phyloP scores from a whole-genome alignment of 2,888 invertebrate species.

The Diploptera punctata region DNA sequence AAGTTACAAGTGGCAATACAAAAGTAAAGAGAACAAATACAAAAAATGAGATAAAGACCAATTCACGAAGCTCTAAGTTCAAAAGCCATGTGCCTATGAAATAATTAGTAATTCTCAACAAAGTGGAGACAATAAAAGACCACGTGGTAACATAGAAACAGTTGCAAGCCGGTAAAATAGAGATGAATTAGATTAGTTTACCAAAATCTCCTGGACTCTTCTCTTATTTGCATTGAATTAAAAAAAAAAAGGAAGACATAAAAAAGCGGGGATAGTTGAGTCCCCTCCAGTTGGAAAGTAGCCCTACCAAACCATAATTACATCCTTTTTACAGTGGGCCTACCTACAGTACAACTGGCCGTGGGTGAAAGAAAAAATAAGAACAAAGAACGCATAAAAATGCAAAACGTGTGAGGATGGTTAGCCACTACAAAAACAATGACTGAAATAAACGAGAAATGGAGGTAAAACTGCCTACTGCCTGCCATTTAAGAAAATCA shows the following conservation, averaged over 20 bases:
- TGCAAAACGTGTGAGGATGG: neutral
- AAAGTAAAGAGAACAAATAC: too few relatives aligned
- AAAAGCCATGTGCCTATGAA: too few relatives aligned
- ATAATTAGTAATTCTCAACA: too few relatives aligned
- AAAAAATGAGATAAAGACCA: too few relatives aligned
- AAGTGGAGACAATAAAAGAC: neutral
- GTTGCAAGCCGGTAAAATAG: neutral
- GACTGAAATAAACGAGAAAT: neutral
- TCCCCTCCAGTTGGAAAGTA: neutral
- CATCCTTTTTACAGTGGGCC: neutral
- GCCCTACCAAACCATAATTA: neutral
- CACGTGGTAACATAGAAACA: neutral
- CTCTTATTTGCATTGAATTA: neutral
- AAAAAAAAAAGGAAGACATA: neutral
- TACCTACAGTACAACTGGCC: neutral
- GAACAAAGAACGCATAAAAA: slow-evolving; percentile 1
- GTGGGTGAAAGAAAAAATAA: neutral
- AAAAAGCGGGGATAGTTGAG: neutral
- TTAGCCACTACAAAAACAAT: neutral
- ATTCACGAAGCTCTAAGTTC: too few relatives aligned
- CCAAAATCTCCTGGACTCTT: neutral
- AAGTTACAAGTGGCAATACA: too few relatives aligned
- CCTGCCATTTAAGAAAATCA: too few relatives aligned
- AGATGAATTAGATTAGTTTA: slow-evolving; percentile 3
- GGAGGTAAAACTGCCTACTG: neutral